These are phyloP conservation scores for Coregonus suidteri DNA, from an alignment of 2,797 vertebrate species.

Conservation along the genomic window DNA sequence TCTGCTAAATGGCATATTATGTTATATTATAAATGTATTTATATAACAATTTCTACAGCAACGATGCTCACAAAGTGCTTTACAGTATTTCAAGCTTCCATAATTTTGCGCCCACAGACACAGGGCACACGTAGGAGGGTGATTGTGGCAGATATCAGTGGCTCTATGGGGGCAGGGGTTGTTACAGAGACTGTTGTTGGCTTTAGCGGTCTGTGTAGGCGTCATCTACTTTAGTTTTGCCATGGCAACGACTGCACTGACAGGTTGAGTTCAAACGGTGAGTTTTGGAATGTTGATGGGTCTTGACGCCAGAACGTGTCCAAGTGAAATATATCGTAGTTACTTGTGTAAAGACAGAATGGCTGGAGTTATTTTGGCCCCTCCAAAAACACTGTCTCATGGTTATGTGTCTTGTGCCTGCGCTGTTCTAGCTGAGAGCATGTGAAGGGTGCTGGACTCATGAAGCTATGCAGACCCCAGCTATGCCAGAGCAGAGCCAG, in stretches of 20 bases:
- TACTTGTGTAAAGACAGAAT: not conserved
- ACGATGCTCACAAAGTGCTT: too few relatives aligned
- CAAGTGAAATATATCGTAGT: slow-evolving; percentile 8
- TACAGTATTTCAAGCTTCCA: too few relatives aligned
- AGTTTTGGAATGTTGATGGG: not conserved
- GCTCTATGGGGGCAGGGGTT: not conserved
- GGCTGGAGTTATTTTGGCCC: not conserved
- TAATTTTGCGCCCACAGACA: not conserved
- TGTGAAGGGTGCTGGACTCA: not conserved
- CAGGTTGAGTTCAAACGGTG: not conserved
- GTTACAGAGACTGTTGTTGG: not conserved
- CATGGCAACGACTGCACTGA: not conserved
- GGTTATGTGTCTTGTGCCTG: not conserved
- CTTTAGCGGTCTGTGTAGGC: not conserved
- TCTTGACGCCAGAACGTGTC: not conserved
- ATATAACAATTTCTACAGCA: too few relatives aligned
- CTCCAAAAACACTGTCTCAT: not conserved
- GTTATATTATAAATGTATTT: too few relatives aligned
- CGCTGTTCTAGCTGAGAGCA: not conserved
- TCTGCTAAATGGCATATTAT: too few relatives aligned
- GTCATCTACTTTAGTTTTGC: not conserved
- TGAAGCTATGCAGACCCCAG: not conserved
- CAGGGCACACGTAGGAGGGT: not conserved
- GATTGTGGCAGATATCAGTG: not conserved
- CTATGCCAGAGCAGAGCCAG: not conserved